Conservation (phyloP, 30 jellyfish, hydroid and myxozoan species). For the Pelagia noctiluca region DNA sequence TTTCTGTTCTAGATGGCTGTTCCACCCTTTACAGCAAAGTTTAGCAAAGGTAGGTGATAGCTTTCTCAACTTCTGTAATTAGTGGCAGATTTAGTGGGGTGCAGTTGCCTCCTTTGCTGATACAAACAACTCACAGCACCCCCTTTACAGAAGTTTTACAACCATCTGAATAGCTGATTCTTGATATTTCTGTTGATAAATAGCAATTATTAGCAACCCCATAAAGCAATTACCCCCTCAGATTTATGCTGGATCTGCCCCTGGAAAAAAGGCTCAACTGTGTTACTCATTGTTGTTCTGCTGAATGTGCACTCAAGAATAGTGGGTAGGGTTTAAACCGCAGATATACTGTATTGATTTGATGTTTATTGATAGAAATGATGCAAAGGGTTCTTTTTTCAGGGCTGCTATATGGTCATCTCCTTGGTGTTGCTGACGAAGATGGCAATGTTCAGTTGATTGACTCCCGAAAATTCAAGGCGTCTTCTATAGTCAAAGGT, state of each 20-base stretch:
- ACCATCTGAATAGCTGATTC: too few species aligned
- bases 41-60: constrained; percentile 86
- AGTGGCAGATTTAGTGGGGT: too few species aligned
- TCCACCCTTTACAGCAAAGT: constrained; percentile 97
- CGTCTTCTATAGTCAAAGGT: constrained; percentile 77
- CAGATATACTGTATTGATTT: not conserved
- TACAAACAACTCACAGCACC: too few species aligned
- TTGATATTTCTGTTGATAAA: too few species aligned
- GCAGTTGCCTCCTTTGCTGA: too few species aligned
- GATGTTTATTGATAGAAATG: not conserved
- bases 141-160: too few species aligned
- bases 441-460: constrained; percentile 93
- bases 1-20: constrained; percentile 82
- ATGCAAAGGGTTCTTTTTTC: not conserved
- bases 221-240: too few species aligned
- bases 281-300: too few species aligned
- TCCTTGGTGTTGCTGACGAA: constrained; percentile 98
- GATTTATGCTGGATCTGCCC: too few species aligned
- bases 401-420: constrained; percentile 86
- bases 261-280: too few species aligned
- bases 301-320: not conserved
- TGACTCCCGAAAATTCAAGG: constrained; percentile 72
- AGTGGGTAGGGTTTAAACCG: not conserved
- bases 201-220: too few species aligned
- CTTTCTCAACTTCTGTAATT: too few species aligned